Percentiles rank a stretch among this genome's conserved stretches.
These are phyloP conservation scores for Lycaon pictus DNA, from an alignment of 2,113 vertebrate genomes.

Conservation along the genomic window DNA sequence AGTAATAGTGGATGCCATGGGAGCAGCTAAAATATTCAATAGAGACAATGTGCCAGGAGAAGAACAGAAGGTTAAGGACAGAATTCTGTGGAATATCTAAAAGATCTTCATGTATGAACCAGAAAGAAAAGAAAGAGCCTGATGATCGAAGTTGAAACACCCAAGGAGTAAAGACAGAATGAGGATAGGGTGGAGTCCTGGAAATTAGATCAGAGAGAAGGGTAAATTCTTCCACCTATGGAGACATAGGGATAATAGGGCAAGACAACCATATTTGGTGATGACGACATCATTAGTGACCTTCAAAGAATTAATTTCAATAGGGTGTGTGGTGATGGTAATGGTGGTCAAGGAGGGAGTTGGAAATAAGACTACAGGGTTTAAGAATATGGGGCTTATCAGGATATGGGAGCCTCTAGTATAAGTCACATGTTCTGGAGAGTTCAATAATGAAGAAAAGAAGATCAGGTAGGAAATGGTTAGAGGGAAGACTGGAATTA, in stretches of 20 bases:
- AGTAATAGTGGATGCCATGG: background rate
- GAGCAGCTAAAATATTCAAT: background rate
- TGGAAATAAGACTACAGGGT: too few relatives aligned
- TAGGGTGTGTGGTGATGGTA: background rate
- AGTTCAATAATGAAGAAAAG: background rate
- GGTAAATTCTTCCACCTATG: background rate
- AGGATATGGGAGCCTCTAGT: background rate
- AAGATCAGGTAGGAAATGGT: background rate
- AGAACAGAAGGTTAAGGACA: background rate
- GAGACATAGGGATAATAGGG: background rate
- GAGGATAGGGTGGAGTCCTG: background rate
- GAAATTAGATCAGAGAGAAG: background rate
- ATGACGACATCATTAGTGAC: background rate
- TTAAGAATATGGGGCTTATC: background rate
- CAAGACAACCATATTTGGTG: background rate
- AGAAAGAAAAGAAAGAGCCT: background rate
- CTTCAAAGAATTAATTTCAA: background rate
- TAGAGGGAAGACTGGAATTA: background rate
- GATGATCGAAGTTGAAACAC: background rate
- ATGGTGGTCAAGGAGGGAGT: background rate
- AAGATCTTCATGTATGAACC: background rate
- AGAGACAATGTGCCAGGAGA: background rate
- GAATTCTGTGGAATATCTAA: background rate
- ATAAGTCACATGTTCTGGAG: background rate
- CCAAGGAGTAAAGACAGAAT: background rate